Evolutionary conservation across 2,888 invertebrate genomes (phyloP), one percentile per base, ranked within the genome.

Genomic region (Sphaerophoria taeniata): DNA sequence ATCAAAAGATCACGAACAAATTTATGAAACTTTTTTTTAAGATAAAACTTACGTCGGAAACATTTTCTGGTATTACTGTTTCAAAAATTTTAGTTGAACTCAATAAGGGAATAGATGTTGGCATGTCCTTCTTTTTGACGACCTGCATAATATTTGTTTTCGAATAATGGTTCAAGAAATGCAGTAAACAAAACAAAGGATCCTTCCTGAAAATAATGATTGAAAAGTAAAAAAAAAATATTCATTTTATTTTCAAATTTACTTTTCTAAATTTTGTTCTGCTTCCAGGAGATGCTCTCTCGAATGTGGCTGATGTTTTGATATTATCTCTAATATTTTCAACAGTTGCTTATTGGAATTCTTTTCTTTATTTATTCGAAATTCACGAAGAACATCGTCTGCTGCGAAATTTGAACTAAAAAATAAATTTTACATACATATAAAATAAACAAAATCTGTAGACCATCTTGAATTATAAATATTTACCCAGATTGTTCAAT

Each of bases 141-240:
- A 79, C 55, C 47, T 88, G 88, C 88, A 89, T 89, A 4, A 88
- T 88, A 49, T 89, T 88, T 16, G 78, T 79, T 0, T 89, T 88
- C 0, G 89, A 87, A 70, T 89, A 90, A 33, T 89, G 88, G 65
- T 90, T 90, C 14, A 90, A 80, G 58, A 92, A 92, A 39, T 89
- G 84, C 9, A 91, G 55, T 67, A 92, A 79, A 56, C 90, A 91
- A 67, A 89, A 90, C 78, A 90, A 89, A 0, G 92, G 91, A 87
- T 91, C 91, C 87, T 91, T 92, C 16, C 92, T 91, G 55, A 0
- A 86, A 77, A 58, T 14, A n/a, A 39, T 72, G 2, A 9, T 43
- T 12, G 9, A 39, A 39, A 3, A 9, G 39, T 6, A 39, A 39
- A 3, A 39, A 7, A 39, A 39, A 39, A 6, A 39, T 1, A 6